A percentile compares a stretch with the other conserved stretches of the same genome.
Evolutionary conservation across 2,797 vertebrate species (phyloP).

Genomic region (Myiotriccus ornatus): DNA sequence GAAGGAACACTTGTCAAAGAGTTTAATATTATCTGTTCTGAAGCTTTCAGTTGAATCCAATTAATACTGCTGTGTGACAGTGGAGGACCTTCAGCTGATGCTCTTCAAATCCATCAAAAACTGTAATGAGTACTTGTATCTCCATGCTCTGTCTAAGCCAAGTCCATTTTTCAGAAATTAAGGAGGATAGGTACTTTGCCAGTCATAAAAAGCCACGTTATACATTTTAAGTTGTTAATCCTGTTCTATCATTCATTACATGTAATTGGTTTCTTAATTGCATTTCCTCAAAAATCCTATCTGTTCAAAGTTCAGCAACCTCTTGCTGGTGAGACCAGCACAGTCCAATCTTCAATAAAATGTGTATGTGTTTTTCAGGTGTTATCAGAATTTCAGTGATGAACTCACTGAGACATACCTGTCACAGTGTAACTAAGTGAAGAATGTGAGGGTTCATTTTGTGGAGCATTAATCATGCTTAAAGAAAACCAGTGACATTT

Average conservation of each 20-base stretch:
- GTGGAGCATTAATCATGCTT: neutral
- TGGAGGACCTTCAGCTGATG: conserved; percentile 44
- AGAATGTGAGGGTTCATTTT: neutral
- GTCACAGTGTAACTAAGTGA: conserved; percentile 12
- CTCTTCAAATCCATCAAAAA: conserved; percentile 49
- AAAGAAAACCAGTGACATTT: conserved; percentile 2
- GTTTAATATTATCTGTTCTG: conserved; percentile 49
- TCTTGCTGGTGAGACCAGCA: neutral
- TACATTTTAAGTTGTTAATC: conserved; percentile 33
- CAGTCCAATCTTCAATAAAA: conserved; percentile 19
- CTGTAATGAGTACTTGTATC: neutral
- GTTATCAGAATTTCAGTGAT: conserved; percentile 37
- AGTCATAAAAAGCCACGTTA: neutral
- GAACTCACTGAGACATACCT: neutral
- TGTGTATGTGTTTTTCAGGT: neutral
- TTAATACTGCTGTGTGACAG: neutral
- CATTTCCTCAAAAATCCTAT: conserved; percentile 30
- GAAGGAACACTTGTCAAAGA: conserved; percentile 41
- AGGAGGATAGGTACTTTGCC: neutral
- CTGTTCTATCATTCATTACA: conserved; percentile 2
- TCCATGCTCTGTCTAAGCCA: neutral
- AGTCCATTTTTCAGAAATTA: conserved; percentile 12
- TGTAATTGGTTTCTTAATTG: conserved; percentile 65
- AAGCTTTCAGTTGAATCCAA: conserved; percentile 31
- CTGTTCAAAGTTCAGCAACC: conserved; percentile 8